A percentile compares a stretch with the other conserved stretches of the same genome.
Conservation (phyloP, 2,797 vertebrate genomes). For the Sternarchorhynchus goeldii region DNA sequence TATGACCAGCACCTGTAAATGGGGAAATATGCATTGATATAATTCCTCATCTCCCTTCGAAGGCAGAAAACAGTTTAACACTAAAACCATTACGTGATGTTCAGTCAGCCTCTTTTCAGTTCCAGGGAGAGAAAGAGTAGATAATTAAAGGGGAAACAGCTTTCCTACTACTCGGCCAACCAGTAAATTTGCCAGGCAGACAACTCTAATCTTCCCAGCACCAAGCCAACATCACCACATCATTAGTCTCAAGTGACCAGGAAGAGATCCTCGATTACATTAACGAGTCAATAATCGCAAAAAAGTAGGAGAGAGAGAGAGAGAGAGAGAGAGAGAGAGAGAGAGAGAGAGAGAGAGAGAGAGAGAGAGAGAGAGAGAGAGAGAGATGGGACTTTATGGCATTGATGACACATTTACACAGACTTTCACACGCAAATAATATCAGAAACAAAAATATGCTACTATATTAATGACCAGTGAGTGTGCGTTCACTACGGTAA, state of each 20-base stretch:
- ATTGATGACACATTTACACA: constrained; percentile 42
- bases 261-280: too few relatives aligned
- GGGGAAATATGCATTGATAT: constrained; percentile 4
- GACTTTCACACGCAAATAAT: neutral
- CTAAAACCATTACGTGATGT: constrained; percentile 43
- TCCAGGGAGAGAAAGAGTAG: constrained; percentile 29
- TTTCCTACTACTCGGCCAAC: constrained; percentile 25
- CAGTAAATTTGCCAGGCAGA: constrained; percentile 39
- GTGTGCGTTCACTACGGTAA: neutral
- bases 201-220: neutral
- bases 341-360: neutral
- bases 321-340: neutral
- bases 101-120: constrained; percentile 41
- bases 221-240: neutral
- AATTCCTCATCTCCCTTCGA: constrained; percentile 31
- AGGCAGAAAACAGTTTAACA: constrained; percentile 44
- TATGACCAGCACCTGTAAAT: neutral
- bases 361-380: neutral
- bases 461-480: neutral
- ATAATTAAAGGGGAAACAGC: constrained; percentile 40
- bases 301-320: neutral
- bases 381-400: constrained; percentile 13
- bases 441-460: neutral
- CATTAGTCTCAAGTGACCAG: too few relatives aligned
- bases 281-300: too few relatives aligned